Base-by-base conservation (phyloP, 2,113 vertebrate genomes). In the Dicrurus megarhynchus region DNA sequence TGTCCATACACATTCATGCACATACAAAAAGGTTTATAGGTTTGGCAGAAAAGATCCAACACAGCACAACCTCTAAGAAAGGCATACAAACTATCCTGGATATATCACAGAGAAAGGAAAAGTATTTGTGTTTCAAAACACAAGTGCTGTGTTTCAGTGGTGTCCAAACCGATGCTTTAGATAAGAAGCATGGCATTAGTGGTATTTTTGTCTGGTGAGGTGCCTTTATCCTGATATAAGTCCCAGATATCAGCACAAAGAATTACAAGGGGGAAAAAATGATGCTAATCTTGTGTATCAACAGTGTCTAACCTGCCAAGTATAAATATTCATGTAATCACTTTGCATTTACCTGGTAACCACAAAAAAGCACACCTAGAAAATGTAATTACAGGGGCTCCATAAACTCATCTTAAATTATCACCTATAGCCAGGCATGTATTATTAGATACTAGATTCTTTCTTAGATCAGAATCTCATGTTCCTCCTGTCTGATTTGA, bases 321-420 rank as follows among this genome's bases (percentile, higher is more conserved):
- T 32, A 59, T 76, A 90, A 92, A 90, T 75, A 90, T 82, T 47
- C 42, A 77, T 68, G 82, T 74, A 89, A 89, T 95, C 52, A 12
- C 49, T 68, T 89, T 20, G 28, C 65, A 79, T 84, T 86, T 94
- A 87, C 84, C 74, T 90, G 82, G 49, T 46, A 93, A 89, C 68
- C 86, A 93, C 93, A 87, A 95, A 92, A 96, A 97, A 94, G 60
- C 74, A 87, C 15, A 9, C 37, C 53, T 27, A 93, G 59, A 65
- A 84, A 89, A 73, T 84, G 61, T 90, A 84, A 93, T 95, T 94
- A 87, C 64, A 94, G 42, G 60, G 57, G 20, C 42, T 97, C 55
- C 7, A 7, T 68, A 93, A 95, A 90, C 85, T 91, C 88, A 74
- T 86, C 81, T 74, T 90, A 86, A 95, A 95, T 91, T 93, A 93